Percentiles rank a stretch among this genome's conserved stretches.
phyloP scores from a whole-genome alignment of 2,113 vertebrate species.

The Struthio camelus region DNA sequence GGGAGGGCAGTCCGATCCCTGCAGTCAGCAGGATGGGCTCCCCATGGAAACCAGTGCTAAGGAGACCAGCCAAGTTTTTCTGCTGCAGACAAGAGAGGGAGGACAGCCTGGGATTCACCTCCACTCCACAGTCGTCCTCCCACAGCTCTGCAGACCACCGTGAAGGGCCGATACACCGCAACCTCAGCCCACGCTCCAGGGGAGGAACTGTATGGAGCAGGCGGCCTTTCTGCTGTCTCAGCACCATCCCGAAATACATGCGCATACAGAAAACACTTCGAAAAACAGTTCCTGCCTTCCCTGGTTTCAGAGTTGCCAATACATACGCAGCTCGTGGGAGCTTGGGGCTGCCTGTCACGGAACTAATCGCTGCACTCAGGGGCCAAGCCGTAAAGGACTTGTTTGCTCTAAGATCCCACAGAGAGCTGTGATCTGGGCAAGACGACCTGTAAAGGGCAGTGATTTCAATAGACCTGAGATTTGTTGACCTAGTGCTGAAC shows the following conservation, averaged over 20 bases:
- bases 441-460: neutral
- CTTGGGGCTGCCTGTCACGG: neutral
- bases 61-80: rapidly evolving
- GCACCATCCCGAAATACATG: neutral
- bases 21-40: neutral
- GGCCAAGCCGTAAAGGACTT: neutral
- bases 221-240: neutral
- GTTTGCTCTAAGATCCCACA: neutral
- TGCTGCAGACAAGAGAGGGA: neutral
- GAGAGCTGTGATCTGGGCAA: neutral
- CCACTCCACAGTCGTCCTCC: neutral
- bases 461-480: neutral
- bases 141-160: neutral
- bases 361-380: neutral
- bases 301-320: neutral
- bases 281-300: neutral
- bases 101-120: neutral
- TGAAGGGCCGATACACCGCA: neutral
- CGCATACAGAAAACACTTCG: rapidly evolving
- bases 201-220: rapidly evolving
- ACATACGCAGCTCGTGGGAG: neutral
- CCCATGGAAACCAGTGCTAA: neutral
- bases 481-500: conserved; percentile 4
- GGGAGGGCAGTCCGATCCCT: neutral
- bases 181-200: rapidly evolving